Base-by-base conservation (phyloP, 2,888 invertebrate species). In the Drosophila melanosoma region DNA sequence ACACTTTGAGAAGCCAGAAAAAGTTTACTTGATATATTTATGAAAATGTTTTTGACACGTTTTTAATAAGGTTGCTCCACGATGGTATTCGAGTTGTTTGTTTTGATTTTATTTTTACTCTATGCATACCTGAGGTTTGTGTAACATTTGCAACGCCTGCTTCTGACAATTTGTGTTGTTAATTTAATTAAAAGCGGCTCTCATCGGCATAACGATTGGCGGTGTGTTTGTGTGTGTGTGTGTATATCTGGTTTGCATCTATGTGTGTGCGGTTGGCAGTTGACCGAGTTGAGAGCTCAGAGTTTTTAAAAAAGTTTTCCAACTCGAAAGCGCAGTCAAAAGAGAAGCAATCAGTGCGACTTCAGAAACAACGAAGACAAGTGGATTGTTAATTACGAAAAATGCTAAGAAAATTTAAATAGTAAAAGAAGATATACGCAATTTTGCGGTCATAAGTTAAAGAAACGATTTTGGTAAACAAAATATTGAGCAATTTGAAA, bases 21-120 rank as follows among this genome's bases (percentile, higher is more conserved):
- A 89, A 73, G 76, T 86, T 88, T 73, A 79, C 70, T 86, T 84
- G 83, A 83, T 88, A 81, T 84, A 88, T 88, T 84, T 88, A 83
- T 81, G 87, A 86, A 89, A 87, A 89, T 87, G 86, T 89, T 89
- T 85, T 76, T 87, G 86, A 89, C 86, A 87, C 90, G 81, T 87
- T 87, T 87, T 87, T 87, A 87, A 87, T 87, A 87, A 87, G 86
- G 68, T 87, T 89, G 69, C 69, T 64, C 70, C 42, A 38, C 53
- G 35, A 29, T 60, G 70, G 57, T 81, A 61, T 62, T 69, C 35
- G 53, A 57, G 51, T 61, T 63, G 36, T 52, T 54, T 45, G 52
- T 42, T 54, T 52, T 26, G 45, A 20, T 61, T 33, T 33, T 23
- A 38, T 56, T 26, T 29, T 38, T 38, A 38, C 26, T 42, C 26